phyloP scores from a whole-genome alignment of 2,113 vertebrate species.

The Oreochromis niloticus region DNA sequence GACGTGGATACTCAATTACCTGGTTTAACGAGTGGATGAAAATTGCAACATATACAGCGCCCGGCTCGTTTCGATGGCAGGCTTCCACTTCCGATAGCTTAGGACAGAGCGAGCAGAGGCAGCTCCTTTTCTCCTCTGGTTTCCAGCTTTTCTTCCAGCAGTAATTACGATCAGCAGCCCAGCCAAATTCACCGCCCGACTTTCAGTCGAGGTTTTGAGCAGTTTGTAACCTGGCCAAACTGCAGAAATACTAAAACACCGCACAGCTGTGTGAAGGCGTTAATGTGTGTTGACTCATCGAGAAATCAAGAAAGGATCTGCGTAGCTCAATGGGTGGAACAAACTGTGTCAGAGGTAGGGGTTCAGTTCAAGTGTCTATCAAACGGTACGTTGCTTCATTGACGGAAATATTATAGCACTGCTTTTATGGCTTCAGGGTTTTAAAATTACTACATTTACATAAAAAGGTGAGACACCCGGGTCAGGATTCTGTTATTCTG shows the following conservation, averaged over 20 bases:
- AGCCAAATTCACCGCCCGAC: not conserved
- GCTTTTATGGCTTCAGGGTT: not conserved
- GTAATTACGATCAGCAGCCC: not conserved
- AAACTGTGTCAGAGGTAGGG: not conserved
- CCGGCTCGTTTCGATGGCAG: not conserved
- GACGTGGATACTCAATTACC: conserved; percentile 5
- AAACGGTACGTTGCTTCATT: not conserved
- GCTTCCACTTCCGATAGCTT: not conserved
- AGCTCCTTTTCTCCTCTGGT: not conserved
- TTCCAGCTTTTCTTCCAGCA: not conserved
- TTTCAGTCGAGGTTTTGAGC: not conserved
- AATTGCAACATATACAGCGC: not conserved
- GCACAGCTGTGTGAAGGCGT: not conserved
- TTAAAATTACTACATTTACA: not conserved
- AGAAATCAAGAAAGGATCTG: not conserved
- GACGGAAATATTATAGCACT: not conserved
- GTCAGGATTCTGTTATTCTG: not conserved
- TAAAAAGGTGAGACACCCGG: fast-evolving
- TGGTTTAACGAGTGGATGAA: conserved; percentile 7
- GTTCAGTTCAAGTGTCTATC: conserved; percentile 6
- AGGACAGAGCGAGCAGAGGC: not conserved
- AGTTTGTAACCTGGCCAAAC: not conserved
- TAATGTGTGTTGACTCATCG: conserved; percentile 7
- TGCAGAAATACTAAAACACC: not conserved
- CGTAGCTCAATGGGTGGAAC: not conserved